Base-by-base conservation (phyloP, 1,140 invertebrate species). In the Drosophila leontia region DNA sequence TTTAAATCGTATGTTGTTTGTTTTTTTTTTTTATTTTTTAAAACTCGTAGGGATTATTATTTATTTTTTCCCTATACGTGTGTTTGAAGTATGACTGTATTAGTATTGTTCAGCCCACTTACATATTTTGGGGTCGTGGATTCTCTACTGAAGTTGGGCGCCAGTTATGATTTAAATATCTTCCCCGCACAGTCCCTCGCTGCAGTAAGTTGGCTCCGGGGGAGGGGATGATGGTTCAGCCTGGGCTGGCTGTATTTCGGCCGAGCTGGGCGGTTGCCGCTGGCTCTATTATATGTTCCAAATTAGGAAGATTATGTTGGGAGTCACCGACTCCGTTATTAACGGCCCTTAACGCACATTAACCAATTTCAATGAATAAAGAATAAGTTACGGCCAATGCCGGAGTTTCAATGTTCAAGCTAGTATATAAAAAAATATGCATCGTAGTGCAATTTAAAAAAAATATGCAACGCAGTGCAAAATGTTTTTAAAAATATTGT, bases 31-130 rank as follows among this genome's bases (percentile, higher is more conserved):
- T 12, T 55, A n/a, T 35, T 3, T 13, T 53, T 53, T 53, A 19
- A 7, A 17, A 59, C 4, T 45, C 45, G 0, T 34, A 45, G 41
- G 41, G 57, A 53, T 51, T 51, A 7, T 51, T 34, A 51, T 51
- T 32, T 51, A 44, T 37, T 55, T 55, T 37, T 37, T 34, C 26
- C 15, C 56, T 44, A 7, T 55, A 23, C 34, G 29, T 59, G 26
- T 59, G 19, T 34, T 59, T 59, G 19, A 59, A 59, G 29, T 37
- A 13, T 37, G 37, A 37, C 29, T 59, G 57, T 34, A 45, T 59
- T 19, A 17, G 3, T 34, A 13, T 59, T 34, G 42, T 3, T 59
- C 41, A 59, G 57, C 15, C 41, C 41, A 58, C 56, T 42, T 41
- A 32, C 37, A 56, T 42, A 42, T 32, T 42, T 44, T 44, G 44